Evolutionary conservation across 2,888 invertebrate species (phyloP), one percentile per base, ranked within the genome.

Genomic region (Pantelozetes paolii): DNA sequence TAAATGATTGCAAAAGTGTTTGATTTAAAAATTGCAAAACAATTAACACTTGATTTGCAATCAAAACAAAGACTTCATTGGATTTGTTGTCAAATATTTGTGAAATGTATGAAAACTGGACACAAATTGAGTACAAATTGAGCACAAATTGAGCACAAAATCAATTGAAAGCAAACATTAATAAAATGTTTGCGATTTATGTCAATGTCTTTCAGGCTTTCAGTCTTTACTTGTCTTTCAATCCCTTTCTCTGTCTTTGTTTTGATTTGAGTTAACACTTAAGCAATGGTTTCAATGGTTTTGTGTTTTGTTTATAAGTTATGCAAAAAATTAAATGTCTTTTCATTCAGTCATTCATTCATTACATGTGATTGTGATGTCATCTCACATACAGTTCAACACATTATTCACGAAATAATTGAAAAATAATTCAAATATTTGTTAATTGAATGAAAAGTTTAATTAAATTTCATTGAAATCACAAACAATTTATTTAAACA

Each of bases 291-390:
- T 45, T 45, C n/a, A n/a, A n/a, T n/a, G n/a, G n/a, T n/a, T n/a
- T n/a, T n/a, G n/a, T n/a, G n/a, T n/a, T 50, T 50, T 50, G 50
- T 50, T 50, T 50, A 50, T 50, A 50, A n/a, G n/a, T n/a, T 50
- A n/a, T 15, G n/a, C 20, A n/a, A n/a, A 3, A 50, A n/a, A 50
- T 50, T 50, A 50, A 50, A 50, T 50, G n/a, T 20, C 50, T 50
- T 45, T 45, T 18, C 15, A 50, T 20, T 20, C 50, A 50, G 8
- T 50, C n/a, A n/a, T n/a, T 8, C 15, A 50, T 50, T 50, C 15
- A n/a, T n/a, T 6, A n/a, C 50, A 50, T 20, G 50, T 50, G 50
- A 50, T n/a, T 11, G 20, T 50, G 50, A 50, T 11, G 50, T 50
- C 50, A 50, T n/a, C 3, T 36, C 36, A 36, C 36, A 36, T 36